A percentile compares a stretch with the other conserved stretches of the same genome.
Evolutionary conservation across 2,113 vertebrate genomes (phyloP).

Genomic region (Melanerpes formicivorus): DNA sequence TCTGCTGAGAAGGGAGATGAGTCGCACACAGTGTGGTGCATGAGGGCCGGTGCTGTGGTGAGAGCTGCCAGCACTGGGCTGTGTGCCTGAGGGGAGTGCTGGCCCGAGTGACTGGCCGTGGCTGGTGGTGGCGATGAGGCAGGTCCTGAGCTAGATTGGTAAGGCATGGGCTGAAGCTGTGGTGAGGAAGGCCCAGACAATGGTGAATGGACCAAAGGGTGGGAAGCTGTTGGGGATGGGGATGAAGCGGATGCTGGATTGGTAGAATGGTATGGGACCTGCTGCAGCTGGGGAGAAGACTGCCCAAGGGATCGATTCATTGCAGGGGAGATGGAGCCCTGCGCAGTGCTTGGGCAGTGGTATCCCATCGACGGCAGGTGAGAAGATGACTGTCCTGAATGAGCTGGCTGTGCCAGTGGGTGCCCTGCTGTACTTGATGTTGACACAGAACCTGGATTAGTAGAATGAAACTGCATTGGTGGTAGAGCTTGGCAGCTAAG

Average conservation of each 20-base stretch:
- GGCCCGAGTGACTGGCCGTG: conserved; percentile 83
- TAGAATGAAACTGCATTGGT: conserved; percentile 85
- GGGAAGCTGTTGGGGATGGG: conserved; percentile 83
- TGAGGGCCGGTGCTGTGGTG: conserved; percentile 76
- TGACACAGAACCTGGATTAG: conserved; percentile 77
- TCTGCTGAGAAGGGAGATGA: conserved; percentile 85
- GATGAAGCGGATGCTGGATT: conserved; percentile 86
- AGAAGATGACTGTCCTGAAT: conserved; percentile 76
- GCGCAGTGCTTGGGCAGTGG: conserved; percentile 82
- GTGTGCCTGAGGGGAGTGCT: conserved; percentile 88
- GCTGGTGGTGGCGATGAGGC: conserved; percentile 83
- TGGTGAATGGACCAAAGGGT: conserved; percentile 85
- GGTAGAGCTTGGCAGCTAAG: conserved; percentile 82
- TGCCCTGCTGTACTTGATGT: conserved; percentile 78
- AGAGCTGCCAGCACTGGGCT: conserved; percentile 83
- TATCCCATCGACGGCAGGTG: conserved; percentile 86
- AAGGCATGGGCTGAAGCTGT: conserved; percentile 91
- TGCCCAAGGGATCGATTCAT: conserved; percentile 81
- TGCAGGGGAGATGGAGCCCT: conserved; percentile 77
- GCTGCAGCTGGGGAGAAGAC: conserved; percentile 86
- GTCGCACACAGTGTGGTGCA: conserved; percentile 79
- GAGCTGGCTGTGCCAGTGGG: conserved; percentile 78
- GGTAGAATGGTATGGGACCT: conserved; percentile 84
- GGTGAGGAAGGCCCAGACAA: conserved; percentile 93
- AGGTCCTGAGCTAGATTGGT: conserved; percentile 86